Conservation (phyloP, 2,888 invertebrate species). For the Ceratothoa steindachneri region DNA sequence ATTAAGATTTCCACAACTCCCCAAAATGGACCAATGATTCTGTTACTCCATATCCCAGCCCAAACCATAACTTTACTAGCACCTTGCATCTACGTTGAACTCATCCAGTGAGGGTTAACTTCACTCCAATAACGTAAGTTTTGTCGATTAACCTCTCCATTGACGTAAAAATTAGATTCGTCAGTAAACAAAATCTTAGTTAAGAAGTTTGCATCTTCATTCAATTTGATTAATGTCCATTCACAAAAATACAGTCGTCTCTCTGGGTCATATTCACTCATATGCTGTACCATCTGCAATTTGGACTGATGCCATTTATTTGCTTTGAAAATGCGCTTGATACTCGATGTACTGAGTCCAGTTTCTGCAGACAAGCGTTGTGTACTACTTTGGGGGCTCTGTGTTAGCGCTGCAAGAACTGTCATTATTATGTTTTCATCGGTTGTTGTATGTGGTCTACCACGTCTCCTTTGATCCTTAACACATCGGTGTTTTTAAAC, state of each 20-base stretch:
- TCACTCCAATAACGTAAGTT: background rate
- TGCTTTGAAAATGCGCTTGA: background rate
- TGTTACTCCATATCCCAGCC: too few species aligned
- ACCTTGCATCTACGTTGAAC: too few species aligned
- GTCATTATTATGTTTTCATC: background rate
- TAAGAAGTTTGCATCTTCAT: background rate
- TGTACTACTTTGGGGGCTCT: background rate
- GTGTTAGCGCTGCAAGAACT: background rate
- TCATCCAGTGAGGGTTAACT: background rate
- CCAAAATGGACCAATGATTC: too few species aligned
- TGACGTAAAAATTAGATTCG: constrained; percentile 8
- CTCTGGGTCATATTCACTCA: background rate
- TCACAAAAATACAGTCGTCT: background rate
- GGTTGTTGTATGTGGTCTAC: background rate
- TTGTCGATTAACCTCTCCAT: too few species aligned
- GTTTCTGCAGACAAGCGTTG: background rate
- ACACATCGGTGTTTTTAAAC: constrained; percentile 1
- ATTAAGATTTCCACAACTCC: too few species aligned
- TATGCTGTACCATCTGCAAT: background rate
- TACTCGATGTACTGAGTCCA: background rate
- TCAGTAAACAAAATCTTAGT: constrained; percentile 5
- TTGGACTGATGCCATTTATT: background rate
- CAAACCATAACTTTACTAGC: too few species aligned
- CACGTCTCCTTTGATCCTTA: background rate
- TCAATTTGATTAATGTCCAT: background rate